phyloP scores from a whole-genome alignment of 2,888 invertebrate genomes.

The Acronicta leporina region DNA sequence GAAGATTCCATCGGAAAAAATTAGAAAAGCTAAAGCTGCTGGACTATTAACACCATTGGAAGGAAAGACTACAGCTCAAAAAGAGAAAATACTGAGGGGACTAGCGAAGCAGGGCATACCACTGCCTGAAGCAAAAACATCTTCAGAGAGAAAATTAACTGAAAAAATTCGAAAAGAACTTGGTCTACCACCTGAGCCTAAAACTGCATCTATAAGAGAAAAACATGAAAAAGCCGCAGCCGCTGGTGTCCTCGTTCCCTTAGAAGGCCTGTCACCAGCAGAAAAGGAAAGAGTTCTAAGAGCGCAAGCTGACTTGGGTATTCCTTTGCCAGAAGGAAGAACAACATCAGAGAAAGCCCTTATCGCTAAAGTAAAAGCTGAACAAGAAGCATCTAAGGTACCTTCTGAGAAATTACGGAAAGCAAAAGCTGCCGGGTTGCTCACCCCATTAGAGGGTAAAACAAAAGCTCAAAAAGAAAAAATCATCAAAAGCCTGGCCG shows the following conservation, averaged over 20 bases:
- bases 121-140: conserved; percentile 31
- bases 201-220: conserved; percentile 20
- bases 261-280: conserved; percentile 25
- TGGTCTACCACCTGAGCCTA: conserved; percentile 33
- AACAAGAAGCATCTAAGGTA: background rate
- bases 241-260: conserved; percentile 16
- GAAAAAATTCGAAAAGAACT: conserved; percentile 28
- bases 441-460: conserved; percentile 34
- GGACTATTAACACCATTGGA: conserved; percentile 32
- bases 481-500: conserved; percentile 9
- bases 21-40: conserved; percentile 21
- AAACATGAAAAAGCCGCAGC: conserved; percentile 25
- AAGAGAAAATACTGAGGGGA: conserved; percentile 30
- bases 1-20: background rate
- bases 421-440: conserved; percentile 17
- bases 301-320: conserved; percentile 38
- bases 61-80: conserved; percentile 29
- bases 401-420: conserved; percentile 13
- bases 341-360: conserved; percentile 13
- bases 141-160: conserved; percentile 25
- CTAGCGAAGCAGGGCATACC: conserved; percentile 32
- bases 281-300: conserved; percentile 50
- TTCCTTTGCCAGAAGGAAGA: conserved; percentile 22
- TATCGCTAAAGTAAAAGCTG: conserved; percentile 8
- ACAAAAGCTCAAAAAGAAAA: conserved; percentile 35